Evolutionary conservation across 2,888 invertebrate genomes (phyloP), one percentile per base, ranked within the genome.

Genomic region (Agrilus cyanescens): DNA sequence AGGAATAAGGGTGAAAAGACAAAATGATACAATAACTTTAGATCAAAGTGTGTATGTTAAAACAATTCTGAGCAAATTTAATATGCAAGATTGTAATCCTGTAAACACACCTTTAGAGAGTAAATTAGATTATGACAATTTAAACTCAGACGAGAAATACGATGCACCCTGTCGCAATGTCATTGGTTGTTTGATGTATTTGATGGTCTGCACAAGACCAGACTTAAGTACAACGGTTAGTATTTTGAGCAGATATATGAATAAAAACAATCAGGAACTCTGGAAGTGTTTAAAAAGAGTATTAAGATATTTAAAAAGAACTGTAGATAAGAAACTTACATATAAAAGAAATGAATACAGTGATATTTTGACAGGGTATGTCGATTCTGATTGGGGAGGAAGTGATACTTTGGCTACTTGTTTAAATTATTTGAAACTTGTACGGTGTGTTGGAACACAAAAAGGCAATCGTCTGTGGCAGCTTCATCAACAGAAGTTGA

Each of bases 331-430:
- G 18, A 55, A 57, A 52, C 43, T 59, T 30, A 43, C 25, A 20
- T 55, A 53, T 44, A 44, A 35, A 20, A 42, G 41, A 41, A 44
- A 42, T 50, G 40, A 52, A 18, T 52, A 46, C 45, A 40, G 47
- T 15, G 34, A 56, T 37, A 41, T 50, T 15, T 30, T 56, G 29
- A 37, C 42, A 49, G 55, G 57, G 2, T 59, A 50, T 50, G 55
- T 53, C 8, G 56, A 58, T 45, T 50, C 57, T n/a, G 55, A 59
- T 44, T 53, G 52, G 53, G 50, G 40, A 32, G 46, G 32, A 42
- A 41, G 50, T 45, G 49, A 48, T 44, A 20, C 29, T 37, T 41
- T 32, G 50, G 52, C 2, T 53, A 45, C 44, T 29, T 50, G 32
- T 53, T 53, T 47, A 7, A 40, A 31, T 4, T 29, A 3, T 41